Evolutionary conservation across 2,113 vertebrate species (phyloP), one percentile per base, ranked within the genome.

Genomic region (Rostratula benghalensis): DNA sequence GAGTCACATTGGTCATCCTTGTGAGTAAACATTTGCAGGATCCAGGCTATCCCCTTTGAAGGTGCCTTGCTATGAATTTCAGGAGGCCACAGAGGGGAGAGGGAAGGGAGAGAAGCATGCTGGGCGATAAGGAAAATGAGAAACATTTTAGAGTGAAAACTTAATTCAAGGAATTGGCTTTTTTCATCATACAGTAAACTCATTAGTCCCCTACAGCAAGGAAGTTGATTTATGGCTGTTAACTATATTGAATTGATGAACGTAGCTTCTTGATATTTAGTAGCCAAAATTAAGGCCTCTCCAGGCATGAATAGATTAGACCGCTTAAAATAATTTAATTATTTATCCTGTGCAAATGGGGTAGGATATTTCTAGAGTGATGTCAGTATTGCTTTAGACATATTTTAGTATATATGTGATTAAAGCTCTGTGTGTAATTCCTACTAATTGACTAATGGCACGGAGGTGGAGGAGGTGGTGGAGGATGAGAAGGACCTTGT

Each of bases 151-250:
- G 31, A 85, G n/a, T 19, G 50, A 87, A 94, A 48, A 13, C 11
- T 85, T 87, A 48, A 82, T 91, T 87, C 1, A 0, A 90, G 30
- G 43, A 87, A 92, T 78, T 83, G 63, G 23, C 64, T 92, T 86
- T 95, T 85, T 90, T 65, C 48, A 33, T 82, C 59, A 9, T 82
- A 81, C 79, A 39, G 77, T 87, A 78, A 94, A 94, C 83, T 94
- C 80, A 79, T 95, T 81, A 93, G 80, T 89, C 64, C 57, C 71
- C 35, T 83, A 69, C 30, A 60, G 73, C 3, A 4, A 64, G 61
- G 73, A 84, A 61, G 86, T 48, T 96, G 94, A 93, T 94, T 89
- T 92, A 93, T 93, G 83, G 46, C 94, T 76, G 50, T 91, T 93
- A 89, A 87, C 65, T 75, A 20, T 92, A 93, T 84, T 76, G 94